Conservation (phyloP, 2,797 vertebrate species). For the Eidolon dupreanum region DNA sequence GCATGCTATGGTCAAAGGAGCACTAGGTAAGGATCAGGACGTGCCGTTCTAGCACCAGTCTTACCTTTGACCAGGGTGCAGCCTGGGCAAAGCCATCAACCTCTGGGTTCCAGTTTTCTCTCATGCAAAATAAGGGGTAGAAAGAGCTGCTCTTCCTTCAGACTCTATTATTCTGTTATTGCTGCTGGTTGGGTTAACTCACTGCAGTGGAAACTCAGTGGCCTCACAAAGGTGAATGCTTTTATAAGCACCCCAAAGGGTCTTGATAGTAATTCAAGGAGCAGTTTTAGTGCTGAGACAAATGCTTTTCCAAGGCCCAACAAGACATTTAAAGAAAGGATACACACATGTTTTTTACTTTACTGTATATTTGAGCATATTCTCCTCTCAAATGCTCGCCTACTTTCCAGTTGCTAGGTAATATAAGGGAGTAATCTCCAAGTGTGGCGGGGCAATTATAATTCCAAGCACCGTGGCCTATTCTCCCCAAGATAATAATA, state of each 20-base stretch:
- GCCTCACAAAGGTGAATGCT: neutral
- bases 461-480: constrained; percentile 47
- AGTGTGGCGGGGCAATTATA: constrained; percentile 36
- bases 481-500: constrained; percentile 1
- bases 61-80: neutral
- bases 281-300: neutral
- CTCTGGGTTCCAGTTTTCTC: neutral
- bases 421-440: constrained; percentile 26
- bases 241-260: neutral
- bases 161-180: neutral
- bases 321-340: neutral
- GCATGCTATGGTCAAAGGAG: neutral
- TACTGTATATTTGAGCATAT: neutral
- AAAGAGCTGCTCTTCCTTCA: neutral
- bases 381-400: neutral
- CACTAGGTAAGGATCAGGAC: too few relatives aligned
- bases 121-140: neutral
- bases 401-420: constrained; percentile 23
- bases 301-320: neutral
- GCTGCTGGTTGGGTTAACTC: neutral
- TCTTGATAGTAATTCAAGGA: neutral
- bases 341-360: neutral
- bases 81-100: neutral
- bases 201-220: neutral
- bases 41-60: neutral